Conservation (phyloP, 1,140 invertebrate genomes). For the Bombus balteatus region DNA sequence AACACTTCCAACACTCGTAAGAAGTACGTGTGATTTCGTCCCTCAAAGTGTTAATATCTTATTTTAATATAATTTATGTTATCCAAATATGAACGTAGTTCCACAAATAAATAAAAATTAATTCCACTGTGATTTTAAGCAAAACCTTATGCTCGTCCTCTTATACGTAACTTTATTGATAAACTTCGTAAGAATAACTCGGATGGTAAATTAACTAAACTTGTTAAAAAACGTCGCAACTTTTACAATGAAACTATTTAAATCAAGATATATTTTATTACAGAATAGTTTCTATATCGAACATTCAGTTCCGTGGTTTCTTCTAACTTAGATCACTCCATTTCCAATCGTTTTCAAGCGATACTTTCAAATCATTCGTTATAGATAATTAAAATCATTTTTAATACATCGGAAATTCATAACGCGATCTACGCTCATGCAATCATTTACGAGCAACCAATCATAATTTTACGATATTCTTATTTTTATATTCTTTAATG, state of each 20-base stretch:
- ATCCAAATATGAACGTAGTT: not conserved
- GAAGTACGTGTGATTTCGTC: not conserved
- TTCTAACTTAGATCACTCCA: not conserved
- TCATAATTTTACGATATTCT: no score
- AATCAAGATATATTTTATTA: not conserved
- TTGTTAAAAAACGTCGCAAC: no score
- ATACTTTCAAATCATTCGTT: no score
- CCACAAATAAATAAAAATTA: not conserved
- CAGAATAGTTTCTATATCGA: not conserved
- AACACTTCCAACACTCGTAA: not conserved
- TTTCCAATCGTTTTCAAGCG: not conserved
- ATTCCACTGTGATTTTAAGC: not conserved
- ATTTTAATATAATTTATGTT: not conserved
- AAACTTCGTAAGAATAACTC: not conserved
- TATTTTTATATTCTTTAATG: no score
- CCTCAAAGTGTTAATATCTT: not conserved
- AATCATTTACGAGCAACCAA: no score
- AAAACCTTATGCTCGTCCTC: not conserved
- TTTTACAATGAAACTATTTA: no score
- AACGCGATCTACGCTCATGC: no score
- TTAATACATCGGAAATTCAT: no score
- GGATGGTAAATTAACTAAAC: not conserved
- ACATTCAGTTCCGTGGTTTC: not conserved
- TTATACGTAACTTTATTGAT: no score
- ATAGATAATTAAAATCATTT: no score